phyloP scores from a whole-genome alignment of 2,888 invertebrate species.

The Dendrolimus houi region DNA sequence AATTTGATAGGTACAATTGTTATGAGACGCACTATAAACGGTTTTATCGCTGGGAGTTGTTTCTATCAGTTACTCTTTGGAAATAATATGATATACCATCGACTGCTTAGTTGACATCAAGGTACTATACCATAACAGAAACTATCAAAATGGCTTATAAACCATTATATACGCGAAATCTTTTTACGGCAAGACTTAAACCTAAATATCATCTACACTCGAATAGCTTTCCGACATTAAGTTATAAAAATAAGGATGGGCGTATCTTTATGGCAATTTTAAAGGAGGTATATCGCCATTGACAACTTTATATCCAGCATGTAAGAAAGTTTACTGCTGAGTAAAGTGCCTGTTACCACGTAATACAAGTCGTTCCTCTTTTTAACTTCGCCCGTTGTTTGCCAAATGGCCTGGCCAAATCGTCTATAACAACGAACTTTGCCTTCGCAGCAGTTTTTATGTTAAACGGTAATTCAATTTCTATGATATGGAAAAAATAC shows the following conservation, averaged over 20 bases:
- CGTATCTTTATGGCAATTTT: background rate
- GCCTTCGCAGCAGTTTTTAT: slow-evolving; percentile 29
- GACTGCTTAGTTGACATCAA: no score
- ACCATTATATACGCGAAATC: background rate
- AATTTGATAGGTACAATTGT: no score
- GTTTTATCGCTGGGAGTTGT: no score
- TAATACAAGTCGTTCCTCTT: slow-evolving; percentile 32
- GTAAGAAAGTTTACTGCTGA: slow-evolving; percentile 26
- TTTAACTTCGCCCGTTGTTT: slow-evolving; percentile 35
- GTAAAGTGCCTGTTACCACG: slow-evolving; percentile 30
- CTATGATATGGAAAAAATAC: slow-evolving; percentile 33
- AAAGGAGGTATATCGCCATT: background rate
- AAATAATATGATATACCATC: no score
- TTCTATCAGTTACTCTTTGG: no score
- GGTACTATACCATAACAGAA: no score
- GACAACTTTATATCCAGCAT: slow-evolving; percentile 9
- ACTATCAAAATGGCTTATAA: background rate
- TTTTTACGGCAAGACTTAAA: slow-evolving; percentile 2
- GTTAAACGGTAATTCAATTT: slow-evolving; percentile 38
- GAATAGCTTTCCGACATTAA: background rate
- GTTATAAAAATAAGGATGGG: background rate
- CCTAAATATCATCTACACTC: background rate
- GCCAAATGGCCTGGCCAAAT: slow-evolving; percentile 46
- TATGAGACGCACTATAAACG: no score
- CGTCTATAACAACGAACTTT: slow-evolving; percentile 42